Conservation (phyloP, 1,140 invertebrate genomes). For the Brachionus sp. region DNA sequence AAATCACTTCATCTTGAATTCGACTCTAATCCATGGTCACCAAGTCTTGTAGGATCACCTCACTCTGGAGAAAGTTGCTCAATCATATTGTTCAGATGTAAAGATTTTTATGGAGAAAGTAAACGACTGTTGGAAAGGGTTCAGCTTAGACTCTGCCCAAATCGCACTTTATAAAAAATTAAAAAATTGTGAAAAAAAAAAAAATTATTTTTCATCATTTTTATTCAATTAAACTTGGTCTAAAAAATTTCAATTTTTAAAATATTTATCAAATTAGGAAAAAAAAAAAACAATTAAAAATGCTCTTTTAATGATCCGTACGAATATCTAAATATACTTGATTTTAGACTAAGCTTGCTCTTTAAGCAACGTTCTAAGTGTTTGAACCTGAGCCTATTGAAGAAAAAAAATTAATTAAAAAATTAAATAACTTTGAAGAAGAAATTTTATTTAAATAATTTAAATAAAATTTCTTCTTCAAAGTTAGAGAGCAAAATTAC, state of each 20-base stretch:
- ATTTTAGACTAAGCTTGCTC: not conserved
- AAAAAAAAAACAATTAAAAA: not conserved
- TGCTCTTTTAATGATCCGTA: not conserved
- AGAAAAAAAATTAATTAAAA: not conserved
- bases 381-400: constrained; percentile 32
- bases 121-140: too few relatives aligned
- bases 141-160: too few relatives aligned
- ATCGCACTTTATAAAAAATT: too few relatives aligned
- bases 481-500: constrained; percentile 6
- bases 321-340: not conserved
- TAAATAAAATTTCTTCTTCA: too few relatives aligned
- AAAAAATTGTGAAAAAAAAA: not conserved
- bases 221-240: not conserved
- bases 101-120: too few relatives aligned
- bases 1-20: too few relatives aligned
- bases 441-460: too few relatives aligned
- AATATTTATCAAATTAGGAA: not conserved
- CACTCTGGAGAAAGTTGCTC: too few relatives aligned
- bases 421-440: too few relatives aligned
- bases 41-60: too few relatives aligned
- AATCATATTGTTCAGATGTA: too few relatives aligned
- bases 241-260: constrained; percentile 13
- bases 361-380: not conserved
- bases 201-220: not conserved
- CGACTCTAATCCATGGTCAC: too few relatives aligned